These are phyloP conservation scores for Tamandua tetradactyla DNA, from an alignment of 2,797 vertebrate genomes.

Conservation along the genomic window DNA sequence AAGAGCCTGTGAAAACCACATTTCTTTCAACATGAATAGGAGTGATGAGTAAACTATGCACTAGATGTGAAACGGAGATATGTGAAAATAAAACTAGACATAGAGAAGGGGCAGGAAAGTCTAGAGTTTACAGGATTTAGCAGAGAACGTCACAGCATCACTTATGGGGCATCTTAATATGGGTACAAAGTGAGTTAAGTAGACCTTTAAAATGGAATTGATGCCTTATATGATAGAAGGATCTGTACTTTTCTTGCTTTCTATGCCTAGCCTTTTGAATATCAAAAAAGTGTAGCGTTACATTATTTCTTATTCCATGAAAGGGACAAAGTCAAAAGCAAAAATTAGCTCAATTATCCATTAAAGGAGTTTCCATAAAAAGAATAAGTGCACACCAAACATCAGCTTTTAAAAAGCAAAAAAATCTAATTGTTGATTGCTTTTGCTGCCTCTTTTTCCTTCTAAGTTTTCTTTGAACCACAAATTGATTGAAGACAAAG, in stretches of 20 bases:
- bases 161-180: not conserved
- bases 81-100: not conserved
- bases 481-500: not conserved
- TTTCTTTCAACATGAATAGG: not conserved
- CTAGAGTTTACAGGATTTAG: not conserved
- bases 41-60: not conserved
- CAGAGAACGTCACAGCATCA: not conserved
- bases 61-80: not conserved
- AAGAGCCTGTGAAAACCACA: not conserved
- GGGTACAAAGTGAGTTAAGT: not conserved
- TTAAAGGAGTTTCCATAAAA: slow-evolving; percentile 18
- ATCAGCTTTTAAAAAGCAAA: slow-evolving; percentile 1
- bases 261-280: not conserved
- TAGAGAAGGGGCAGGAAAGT: rapidly evolving
- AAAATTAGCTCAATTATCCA: not conserved
- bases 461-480: slow-evolving; percentile 12
- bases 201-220: not conserved
- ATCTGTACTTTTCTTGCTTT: not conserved
- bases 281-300: not conserved
- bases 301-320: not conserved
- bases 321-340: not conserved
- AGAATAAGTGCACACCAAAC: not conserved
- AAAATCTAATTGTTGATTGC: not conserved
- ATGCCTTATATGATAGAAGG: not conserved
- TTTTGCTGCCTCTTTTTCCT: not conserved